Evolutionary conservation across 53 echinoderm and acorn worm genomes (phyloP).

Genomic region (Stichopus horrens): DNA sequence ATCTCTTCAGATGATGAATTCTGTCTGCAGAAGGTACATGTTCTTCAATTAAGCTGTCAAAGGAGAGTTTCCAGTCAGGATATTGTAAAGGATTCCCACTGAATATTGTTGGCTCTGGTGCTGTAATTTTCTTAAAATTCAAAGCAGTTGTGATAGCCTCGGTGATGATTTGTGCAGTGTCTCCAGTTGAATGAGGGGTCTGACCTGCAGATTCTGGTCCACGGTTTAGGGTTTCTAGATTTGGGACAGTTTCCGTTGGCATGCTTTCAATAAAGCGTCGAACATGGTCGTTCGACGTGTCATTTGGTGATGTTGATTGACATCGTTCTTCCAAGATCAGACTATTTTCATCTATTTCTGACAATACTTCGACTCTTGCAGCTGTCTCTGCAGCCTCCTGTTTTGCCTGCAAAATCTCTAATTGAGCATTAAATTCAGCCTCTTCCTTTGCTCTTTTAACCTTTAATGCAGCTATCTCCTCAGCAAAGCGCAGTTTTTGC

Average conservation of each 20-base stretch:
- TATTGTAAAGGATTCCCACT: slow-evolving; percentile 54
- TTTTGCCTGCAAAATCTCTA: not conserved
- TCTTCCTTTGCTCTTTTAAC: not conserved
- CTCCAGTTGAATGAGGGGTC: not conserved
- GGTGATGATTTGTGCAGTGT: not conserved
- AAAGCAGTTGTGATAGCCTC: slow-evolving; percentile 42
- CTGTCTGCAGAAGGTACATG: slow-evolving; percentile 44
- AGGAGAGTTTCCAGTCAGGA: slow-evolving; percentile 51
- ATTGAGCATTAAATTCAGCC: not conserved
- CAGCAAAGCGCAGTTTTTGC: slow-evolving; percentile 7
- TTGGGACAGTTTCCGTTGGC: not conserved
- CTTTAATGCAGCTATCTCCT: slow-evolving; percentile 4
- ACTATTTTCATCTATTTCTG: slow-evolving; percentile 4
- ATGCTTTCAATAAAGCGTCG: not conserved
- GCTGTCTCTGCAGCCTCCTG: slow-evolving; percentile 22
- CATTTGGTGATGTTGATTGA: not conserved
- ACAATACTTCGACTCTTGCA: not conserved
- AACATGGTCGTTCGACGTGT: slow-evolving; percentile 11
- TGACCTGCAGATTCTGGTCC: not conserved
- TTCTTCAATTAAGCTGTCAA: slow-evolving; percentile 52
- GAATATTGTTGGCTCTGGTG: slow-evolving; percentile 61
- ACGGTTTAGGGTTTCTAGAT: not conserved
- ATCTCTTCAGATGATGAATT: slow-evolving; percentile 56
- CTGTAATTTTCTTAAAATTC: slow-evolving; percentile 36
- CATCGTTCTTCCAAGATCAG: not conserved